Conservation (phyloP, 2,888 invertebrate species). For the Yponomeuta plumbellus region DNA sequence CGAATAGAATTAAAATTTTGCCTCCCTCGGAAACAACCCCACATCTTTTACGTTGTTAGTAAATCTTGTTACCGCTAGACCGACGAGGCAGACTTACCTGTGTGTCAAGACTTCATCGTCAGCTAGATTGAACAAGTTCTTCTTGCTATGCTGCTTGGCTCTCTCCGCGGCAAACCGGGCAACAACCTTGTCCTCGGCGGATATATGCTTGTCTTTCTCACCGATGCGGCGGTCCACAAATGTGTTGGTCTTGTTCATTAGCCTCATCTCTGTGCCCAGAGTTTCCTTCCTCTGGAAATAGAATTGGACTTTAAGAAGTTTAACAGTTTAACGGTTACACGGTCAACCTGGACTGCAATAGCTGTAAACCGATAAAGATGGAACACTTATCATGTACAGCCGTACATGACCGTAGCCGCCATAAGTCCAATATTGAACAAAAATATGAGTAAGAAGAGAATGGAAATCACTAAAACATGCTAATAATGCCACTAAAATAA, state of each 20-base stretch:
- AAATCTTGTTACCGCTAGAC: background rate
- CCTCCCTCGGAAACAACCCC: background rate
- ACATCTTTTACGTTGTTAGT: too few species aligned
- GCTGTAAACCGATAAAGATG: too few species aligned
- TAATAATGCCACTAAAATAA: too few species aligned
- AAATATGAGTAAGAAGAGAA: too few species aligned
- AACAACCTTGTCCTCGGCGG: slow-evolving; percentile 86
- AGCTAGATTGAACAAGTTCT: slow-evolving; percentile 88
- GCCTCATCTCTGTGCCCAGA: slow-evolving; percentile 88
- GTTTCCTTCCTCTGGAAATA: slow-evolving; percentile 86
- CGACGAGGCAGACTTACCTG: slow-evolving; percentile 44
- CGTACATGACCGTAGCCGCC: too few species aligned
- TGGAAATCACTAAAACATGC: too few species aligned
- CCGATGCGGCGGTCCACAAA: slow-evolving; percentile 94
- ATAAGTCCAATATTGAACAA: too few species aligned
- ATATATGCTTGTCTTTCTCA: slow-evolving; percentile 81
- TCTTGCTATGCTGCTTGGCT: slow-evolving; percentile 78
- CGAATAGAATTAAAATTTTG: too few species aligned
- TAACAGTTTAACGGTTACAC: too few species aligned
- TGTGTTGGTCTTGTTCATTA: slow-evolving; percentile 88
- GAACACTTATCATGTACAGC: too few species aligned
- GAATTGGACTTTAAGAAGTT: too few species aligned
- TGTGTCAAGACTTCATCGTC: slow-evolving; percentile 95
- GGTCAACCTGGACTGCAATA: too few species aligned
- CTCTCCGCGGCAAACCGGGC: slow-evolving; percentile 90